Evolutionary conservation across 2,888 invertebrate species (phyloP), one percentile per base, ranked within the genome.

Genomic region (Eupeodes luniger): DNA sequence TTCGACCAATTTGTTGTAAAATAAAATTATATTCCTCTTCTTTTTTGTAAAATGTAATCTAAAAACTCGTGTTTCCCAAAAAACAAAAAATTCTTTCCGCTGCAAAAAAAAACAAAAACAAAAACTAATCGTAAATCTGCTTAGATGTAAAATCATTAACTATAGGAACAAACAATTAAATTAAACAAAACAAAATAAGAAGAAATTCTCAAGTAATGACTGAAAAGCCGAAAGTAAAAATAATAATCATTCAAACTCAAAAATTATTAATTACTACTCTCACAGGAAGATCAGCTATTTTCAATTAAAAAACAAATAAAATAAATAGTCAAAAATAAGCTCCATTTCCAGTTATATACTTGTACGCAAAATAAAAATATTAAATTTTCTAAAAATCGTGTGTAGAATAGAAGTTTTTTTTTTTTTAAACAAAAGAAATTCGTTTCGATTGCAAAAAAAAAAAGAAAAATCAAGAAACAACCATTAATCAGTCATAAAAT

Each of bases 341-440:
- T 79, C 69, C 74, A 62, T 62, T 74, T 69, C 81, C 90, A 82
- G 77, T 82, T 84, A 81, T 47, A 47, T 36, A 59, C 92, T 92
- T 93, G 92, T 93, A 93, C 91, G 92, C 90, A 91, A 91, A 87
- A 85, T 81, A 34, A 79, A 49, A 66, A 49, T 75, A 90, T 90
- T 69, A 80, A 85, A 66, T 85, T 75, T 85, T 83, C 77, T 86
- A 69, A 77, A 82, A 76, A 74, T 85, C 61, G 78, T 87, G 83
- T 87, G 76, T 76, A 83, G 84, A 87, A 83, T 87, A 88, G 77
- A 81, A 62, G 0, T 80, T 81, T 57, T 70, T 79, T 75, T 69
- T 69, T 19, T 19, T 19, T 19, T n/a, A n/a, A 90, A 88, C 81
- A 89, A 87, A 79, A 85, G 62, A 81, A 66, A 78, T 78, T 81